Percentiles rank a stretch among this genome's conserved stretches.
Conservation (phyloP, 2,797 vertebrate species). For the Cottoperca gobio region DNA sequence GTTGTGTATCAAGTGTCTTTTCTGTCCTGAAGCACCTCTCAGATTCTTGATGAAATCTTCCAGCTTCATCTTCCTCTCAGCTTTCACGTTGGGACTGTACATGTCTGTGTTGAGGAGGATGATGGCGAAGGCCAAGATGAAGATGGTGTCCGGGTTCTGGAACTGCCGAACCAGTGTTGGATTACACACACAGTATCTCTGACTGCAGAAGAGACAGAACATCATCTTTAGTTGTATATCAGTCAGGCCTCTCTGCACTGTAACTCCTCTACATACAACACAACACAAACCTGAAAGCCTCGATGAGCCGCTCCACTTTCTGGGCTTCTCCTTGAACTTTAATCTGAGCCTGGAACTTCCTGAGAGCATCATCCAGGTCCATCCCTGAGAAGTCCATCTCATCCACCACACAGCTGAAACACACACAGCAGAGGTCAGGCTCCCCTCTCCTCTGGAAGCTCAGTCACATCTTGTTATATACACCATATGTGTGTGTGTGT, state of each 20-base stretch:
- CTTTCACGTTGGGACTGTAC: constrained; percentile 98
- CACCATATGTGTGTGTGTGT: background rate
- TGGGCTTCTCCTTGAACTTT: constrained; percentile 98
- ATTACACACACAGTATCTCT: constrained; percentile 97
- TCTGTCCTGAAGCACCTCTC: constrained; percentile 84
- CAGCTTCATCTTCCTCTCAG: constrained; percentile 98
- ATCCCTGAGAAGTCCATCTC: constrained; percentile 99
- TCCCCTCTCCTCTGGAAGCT: background rate
- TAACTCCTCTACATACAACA: background rate
- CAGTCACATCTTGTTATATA: constrained; percentile 7
- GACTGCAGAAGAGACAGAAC: constrained; percentile 81
- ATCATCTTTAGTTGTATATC: background rate
- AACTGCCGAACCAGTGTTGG: constrained; percentile 95
- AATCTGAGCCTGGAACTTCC: constrained; percentile 98
- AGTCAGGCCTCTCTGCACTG: background rate
- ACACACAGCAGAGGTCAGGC: constrained; percentile 34
- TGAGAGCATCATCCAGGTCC: constrained; percentile 96
- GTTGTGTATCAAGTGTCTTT: background rate
- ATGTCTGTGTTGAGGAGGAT: constrained; percentile 99
- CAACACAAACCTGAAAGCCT: constrained; percentile 92
- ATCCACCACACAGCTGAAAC: constrained; percentile 93
- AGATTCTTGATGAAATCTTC: constrained; percentile 99
- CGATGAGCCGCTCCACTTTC: constrained; percentile 95
- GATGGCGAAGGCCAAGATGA: constrained; percentile 98
- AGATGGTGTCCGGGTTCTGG: constrained; percentile 98